Evolutionary conservation across 2,113 vertebrate genomes (phyloP).

Genomic region (rabbit (Oryctolagus cuniculus)): DNA sequence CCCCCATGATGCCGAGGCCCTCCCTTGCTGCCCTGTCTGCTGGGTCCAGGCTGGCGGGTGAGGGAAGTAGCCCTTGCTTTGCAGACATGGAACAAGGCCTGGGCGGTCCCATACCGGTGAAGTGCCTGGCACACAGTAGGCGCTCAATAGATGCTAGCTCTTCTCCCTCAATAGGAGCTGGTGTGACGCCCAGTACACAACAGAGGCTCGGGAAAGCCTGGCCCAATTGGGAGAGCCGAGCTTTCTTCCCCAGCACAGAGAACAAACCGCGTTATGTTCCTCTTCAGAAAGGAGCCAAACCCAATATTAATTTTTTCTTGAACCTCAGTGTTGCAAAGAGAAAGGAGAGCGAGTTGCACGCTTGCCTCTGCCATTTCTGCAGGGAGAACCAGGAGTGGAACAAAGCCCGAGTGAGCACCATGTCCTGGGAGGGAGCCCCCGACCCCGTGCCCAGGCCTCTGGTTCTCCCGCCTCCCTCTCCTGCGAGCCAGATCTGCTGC

Average conservation of each 20-base stretch:
- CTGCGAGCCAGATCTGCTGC: background rate
- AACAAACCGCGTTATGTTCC: constrained; percentile 69
- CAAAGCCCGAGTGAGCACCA: background rate
- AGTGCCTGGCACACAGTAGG: constrained; percentile 26
- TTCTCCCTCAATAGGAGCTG: background rate
- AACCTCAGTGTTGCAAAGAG: constrained; percentile 59
- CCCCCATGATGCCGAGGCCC: background rate
- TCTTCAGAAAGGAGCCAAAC: constrained; percentile 63
- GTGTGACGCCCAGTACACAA: background rate
- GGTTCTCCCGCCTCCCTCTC: rapidly evolving
- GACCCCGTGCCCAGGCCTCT: background rate
- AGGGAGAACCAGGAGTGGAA: constrained; percentile 7
- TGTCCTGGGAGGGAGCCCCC: rapidly evolving
- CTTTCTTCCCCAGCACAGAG: constrained; percentile 26
- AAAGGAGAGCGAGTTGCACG: constrained; percentile 31
- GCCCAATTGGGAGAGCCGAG: background rate
- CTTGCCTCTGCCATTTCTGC: constrained; percentile 58
- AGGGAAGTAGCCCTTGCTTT: background rate
- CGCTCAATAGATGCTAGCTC: background rate
- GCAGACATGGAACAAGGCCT: background rate
- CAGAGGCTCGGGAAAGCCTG: constrained; percentile 48
- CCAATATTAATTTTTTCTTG: constrained; percentile 75
- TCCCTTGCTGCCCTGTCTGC: too few relatives aligned
- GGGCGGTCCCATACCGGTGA: background rate
- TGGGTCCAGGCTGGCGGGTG: background rate